Evolutionary conservation across 2,888 invertebrate genomes (phyloP).

Genomic region (Lasioglossum marginatum): DNA sequence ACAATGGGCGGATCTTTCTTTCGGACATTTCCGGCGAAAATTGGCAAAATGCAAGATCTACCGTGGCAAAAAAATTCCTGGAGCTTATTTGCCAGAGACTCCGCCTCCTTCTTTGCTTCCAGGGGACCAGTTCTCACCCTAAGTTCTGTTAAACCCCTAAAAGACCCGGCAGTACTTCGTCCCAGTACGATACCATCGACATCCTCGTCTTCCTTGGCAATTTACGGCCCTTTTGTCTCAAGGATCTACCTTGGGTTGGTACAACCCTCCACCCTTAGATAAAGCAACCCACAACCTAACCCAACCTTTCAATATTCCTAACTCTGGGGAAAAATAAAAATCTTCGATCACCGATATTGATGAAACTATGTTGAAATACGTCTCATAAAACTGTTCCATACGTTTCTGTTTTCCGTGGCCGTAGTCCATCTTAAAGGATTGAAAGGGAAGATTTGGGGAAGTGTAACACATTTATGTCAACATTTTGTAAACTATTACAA

Average conservation of each 20-base stretch:
- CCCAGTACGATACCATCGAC: slow-evolving; percentile 66
- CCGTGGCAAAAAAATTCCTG: slow-evolving; percentile 5
- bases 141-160: slow-evolving; percentile 40
- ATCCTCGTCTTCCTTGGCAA: slow-evolving; percentile 66
- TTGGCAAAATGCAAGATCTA: not conserved
- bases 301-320: slow-evolving; percentile 21
- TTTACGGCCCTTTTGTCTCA: slow-evolving; percentile 73
- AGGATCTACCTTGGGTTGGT: slow-evolving; percentile 53
- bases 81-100: not conserved
- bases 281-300: slow-evolving; percentile 22
- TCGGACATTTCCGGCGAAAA: not conserved
- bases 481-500: not conserved
- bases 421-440: not conserved
- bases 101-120: not conserved
- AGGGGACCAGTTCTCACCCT: not conserved
- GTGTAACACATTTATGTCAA: not conserved
- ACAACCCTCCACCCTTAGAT: slow-evolving; percentile 13
- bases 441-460: not conserved
- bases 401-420: not conserved
- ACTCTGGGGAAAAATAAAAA: slow-evolving; percentile 15
- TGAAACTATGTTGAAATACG: not conserved
- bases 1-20: not conserved
- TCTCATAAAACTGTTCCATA: not conserved
- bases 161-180: slow-evolving; percentile 32
- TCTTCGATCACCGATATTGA: not conserved